Conservation (phyloP, 2,797 vertebrate genomes). For the Hyperoplus immaculatus region DNA sequence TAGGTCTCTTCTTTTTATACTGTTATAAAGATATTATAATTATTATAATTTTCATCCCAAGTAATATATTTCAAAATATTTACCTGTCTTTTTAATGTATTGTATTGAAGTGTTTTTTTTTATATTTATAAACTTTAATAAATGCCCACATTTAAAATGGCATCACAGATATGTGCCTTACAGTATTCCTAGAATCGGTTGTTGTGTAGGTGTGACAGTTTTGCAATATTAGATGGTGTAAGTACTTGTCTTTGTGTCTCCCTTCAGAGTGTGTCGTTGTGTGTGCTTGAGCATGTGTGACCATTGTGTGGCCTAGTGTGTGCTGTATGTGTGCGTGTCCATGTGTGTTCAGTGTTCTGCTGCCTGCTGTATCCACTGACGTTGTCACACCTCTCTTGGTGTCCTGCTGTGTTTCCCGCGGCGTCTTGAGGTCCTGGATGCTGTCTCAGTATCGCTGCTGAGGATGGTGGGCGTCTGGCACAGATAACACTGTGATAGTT, state of each 20-base stretch:
- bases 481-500: conserved; percentile 83
- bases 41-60: too few species aligned
- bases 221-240: conserved; percentile 77
- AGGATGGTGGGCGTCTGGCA: conserved; percentile 85
- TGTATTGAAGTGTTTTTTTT: conserved; percentile 20
- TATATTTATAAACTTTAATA: conserved; percentile 45
- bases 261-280: conserved; percentile 44
- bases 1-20: not conserved
- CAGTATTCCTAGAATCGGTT: conserved; percentile 59
- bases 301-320: conserved; percentile 58
- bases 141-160: conserved; percentile 46
- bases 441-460: conserved; percentile 79
- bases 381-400: conserved; percentile 82
- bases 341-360: conserved; percentile 50
- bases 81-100: conserved; percentile 21
- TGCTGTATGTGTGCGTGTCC: conserved; percentile 30
- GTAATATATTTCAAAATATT: conserved; percentile 3
- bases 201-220: conserved; percentile 77
- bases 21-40: not conserved
- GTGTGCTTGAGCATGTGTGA: conserved; percentile 36
- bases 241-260: conserved; percentile 66
- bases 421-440: conserved; percentile 82
- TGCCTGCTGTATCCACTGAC: conserved; percentile 75
- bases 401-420: conserved; percentile 83
- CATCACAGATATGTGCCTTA: conserved; percentile 52